Evolutionary conservation across 1,140 invertebrate species (phyloP), one percentile per base, ranked within the genome.

Genomic region (Tenebrio molitor): DNA sequence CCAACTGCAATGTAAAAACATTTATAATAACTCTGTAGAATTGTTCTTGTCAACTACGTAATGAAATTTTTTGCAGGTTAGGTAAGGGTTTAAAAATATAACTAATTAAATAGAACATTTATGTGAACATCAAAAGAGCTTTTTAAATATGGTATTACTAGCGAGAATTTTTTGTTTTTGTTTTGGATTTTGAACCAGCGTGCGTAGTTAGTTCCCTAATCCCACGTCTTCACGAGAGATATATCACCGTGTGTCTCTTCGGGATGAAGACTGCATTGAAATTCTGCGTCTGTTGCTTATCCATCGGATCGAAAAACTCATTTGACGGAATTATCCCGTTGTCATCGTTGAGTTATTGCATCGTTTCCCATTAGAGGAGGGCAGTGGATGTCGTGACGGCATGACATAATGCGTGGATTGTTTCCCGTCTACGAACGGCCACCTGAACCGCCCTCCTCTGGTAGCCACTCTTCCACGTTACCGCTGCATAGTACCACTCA

Each of bases 311-410:
- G 50, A 58, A 58, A 58, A 58, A 58, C 50, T 58, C 25, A 58
- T 58, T 58, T 29, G 50, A 29, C 8, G 50, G 50, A 58, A 58
- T 58, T 58, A 58, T 58, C 50, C 50, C 23, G 50, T 58, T 58
- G 50, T 58, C 50, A 58, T 58, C 50, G 50, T 29, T 58, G 50
- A 58, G 50, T 58, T 58, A 58, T 58, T 58, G 50, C 50, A 34
- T 58, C 50, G 50, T 58, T 58, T 58, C 50, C 50, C 23, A 58
- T 58, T 34, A 58, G 23, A 58, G 19, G 19, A 21, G 46, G 46
- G 16, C 41, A 53, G 2, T 53, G 46, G 25, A 25, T 34, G 50
- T 34, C 50, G 12, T 25, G 23, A 25, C 23, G 12, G 50, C 21
- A 34, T 14, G 50, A 58, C 1, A 14, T 58, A 34, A 25, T 58